Percentiles rank a stretch among this genome's conserved stretches.
Evolutionary conservation across 2,113 vertebrate genomes (phyloP).

Genomic region (Notechis scutatus): DNA sequence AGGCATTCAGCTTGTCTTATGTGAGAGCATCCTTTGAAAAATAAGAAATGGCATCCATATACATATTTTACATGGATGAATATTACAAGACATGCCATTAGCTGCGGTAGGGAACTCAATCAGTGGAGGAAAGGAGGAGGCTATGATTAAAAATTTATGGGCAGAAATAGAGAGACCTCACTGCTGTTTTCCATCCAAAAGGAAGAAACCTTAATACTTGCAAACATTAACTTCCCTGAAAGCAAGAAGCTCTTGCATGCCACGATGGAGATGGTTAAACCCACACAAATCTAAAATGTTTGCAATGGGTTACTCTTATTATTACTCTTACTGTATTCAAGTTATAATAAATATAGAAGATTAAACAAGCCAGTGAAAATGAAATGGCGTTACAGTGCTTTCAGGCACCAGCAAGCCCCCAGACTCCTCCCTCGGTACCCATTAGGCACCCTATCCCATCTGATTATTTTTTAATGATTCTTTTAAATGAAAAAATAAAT

Average conservation of each 20-base stretch:
- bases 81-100: constrained; percentile 68
- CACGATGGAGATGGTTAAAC: not conserved
- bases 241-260: constrained; percentile 13
- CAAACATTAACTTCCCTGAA: constrained; percentile 30
- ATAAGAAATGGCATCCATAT: constrained; percentile 61
- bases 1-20: constrained; percentile 49
- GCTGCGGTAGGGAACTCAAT: constrained; percentile 65
- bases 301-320: not conserved
- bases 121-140: constrained; percentile 55
- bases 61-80: constrained; percentile 67
- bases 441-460: not conserved
- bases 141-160: constrained; percentile 75
- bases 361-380: constrained; percentile 16
- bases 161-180: constrained; percentile 62
- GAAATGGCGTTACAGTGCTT: not conserved
- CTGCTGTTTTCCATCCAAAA: constrained; percentile 51
- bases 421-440: not conserved
- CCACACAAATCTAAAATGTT: not conserved
- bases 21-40: constrained; percentile 63
- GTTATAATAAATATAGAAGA: not conserved
- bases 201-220: constrained; percentile 49
- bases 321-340: not conserved
- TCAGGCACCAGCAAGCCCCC: not conserved
- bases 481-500: not conserved
- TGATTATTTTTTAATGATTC: not conserved